Evolutionary conservation across 2,113 vertebrate species (phyloP).

Genomic region (Centropus unirufus): DNA sequence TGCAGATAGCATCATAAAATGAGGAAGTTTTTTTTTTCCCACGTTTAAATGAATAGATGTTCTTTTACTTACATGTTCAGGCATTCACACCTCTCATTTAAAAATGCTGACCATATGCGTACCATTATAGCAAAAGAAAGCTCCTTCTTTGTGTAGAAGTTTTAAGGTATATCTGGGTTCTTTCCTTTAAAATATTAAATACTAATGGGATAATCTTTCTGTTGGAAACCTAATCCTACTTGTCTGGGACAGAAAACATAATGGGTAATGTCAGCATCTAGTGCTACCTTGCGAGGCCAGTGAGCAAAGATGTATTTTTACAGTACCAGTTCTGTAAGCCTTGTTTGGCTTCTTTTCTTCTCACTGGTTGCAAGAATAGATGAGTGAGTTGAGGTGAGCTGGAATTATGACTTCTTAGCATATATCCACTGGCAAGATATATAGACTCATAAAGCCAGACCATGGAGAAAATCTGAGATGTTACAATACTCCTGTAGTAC

Average conservation of each 20-base stretch:
- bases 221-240: accelerated
- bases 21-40: background rate
- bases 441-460: background rate
- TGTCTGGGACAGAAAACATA: background rate
- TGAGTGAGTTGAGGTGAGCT: background rate
- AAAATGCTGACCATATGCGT: background rate
- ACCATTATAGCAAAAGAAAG: background rate
- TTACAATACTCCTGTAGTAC: background rate
- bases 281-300: background rate
- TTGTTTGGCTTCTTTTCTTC: background rate
- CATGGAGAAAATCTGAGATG: background rate
- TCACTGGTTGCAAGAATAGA: background rate
- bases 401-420: background rate
- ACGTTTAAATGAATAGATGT: background rate
- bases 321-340: background rate
- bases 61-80: background rate
- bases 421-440: background rate
- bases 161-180: background rate
- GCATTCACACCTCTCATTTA: background rate
- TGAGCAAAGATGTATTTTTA: accelerated
- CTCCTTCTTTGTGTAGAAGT: background rate
- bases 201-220: background rate
- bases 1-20: background rate
- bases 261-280: too few species aligned
- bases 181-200: background rate